Conservation (phyloP, 2,888 invertebrate species). For the Leptopilina drosophilae region DNA sequence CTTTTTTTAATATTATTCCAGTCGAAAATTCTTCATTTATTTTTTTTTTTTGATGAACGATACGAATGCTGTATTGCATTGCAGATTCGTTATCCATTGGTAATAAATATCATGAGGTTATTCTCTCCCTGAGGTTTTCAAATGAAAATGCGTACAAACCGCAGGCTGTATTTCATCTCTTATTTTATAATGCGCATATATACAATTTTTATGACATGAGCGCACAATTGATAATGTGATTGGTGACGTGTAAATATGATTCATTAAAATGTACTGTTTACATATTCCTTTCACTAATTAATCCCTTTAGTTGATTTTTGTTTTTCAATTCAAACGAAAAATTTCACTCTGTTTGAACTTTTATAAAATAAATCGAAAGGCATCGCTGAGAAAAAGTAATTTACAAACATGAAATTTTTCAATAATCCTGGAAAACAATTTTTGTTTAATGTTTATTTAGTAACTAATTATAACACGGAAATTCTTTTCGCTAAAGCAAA, state of each 20-base stretch:
- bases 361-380: too few species aligned
- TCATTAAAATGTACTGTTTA: background rate
- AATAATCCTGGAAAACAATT: too few species aligned
- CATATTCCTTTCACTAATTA: background rate
- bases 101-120: constrained; percentile 38
- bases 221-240: background rate
- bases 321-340: too few species aligned
- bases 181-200: constrained; percentile 27
- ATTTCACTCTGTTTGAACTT: too few species aligned
- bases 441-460: background rate
- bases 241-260: background rate
- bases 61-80: background rate
- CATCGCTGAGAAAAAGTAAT: too few species aligned
- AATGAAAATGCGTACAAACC: constrained; percentile 34
- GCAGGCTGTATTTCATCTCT: constrained; percentile 5
- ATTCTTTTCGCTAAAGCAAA: too few species aligned
- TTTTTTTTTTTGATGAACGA: constrained; percentile 8
- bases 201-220: constrained; percentile 16
- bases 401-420: too few species aligned
- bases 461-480: background rate
- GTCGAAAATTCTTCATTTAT: background rate
- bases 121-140: constrained; percentile 16
- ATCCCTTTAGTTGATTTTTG: too few species aligned
- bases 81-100: constrained; percentile 25
- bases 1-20: background rate